Conservation (phyloP, 2,888 invertebrate genomes). For the Nymphalis polychloros region DNA sequence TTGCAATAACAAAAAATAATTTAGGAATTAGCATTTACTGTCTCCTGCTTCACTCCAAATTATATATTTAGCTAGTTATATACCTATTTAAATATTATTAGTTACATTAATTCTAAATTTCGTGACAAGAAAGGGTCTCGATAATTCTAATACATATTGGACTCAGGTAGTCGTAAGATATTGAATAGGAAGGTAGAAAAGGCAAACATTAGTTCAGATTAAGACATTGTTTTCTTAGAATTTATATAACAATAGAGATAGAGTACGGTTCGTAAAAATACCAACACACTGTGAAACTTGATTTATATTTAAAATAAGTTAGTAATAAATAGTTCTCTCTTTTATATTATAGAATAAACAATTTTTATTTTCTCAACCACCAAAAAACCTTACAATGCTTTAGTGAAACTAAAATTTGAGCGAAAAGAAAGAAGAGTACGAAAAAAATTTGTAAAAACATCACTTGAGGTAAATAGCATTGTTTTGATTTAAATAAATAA, state of each 20-base stretch:
- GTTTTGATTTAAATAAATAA: too few species aligned
- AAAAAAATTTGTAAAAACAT: too few species aligned
- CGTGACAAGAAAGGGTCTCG: neutral
- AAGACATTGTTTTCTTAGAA: neutral
- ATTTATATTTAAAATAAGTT: neutral
- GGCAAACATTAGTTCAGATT: conserved; percentile 1
- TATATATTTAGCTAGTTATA: too few species aligned
- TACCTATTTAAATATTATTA: neutral
- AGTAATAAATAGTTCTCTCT: too few species aligned
- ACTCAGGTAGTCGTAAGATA: conserved; percentile 6
- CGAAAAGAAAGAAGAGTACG: too few species aligned
- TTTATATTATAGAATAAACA: too few species aligned
- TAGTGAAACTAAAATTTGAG: too few species aligned
- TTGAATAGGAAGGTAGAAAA: conserved; percentile 8
- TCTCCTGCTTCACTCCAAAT: too few species aligned
- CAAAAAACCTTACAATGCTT: too few species aligned
- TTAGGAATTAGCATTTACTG: neutral
- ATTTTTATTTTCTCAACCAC: too few species aligned
- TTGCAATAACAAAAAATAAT: neutral
- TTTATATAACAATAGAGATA: neutral
- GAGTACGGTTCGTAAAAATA: neutral
- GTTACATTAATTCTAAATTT: neutral
- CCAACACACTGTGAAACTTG: neutral
- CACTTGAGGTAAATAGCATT: too few species aligned
- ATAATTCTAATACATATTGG: conserved; percentile 4